phyloP scores from a whole-genome alignment of 2,797 vertebrate species.

The Podarcis lilfordi region DNA sequence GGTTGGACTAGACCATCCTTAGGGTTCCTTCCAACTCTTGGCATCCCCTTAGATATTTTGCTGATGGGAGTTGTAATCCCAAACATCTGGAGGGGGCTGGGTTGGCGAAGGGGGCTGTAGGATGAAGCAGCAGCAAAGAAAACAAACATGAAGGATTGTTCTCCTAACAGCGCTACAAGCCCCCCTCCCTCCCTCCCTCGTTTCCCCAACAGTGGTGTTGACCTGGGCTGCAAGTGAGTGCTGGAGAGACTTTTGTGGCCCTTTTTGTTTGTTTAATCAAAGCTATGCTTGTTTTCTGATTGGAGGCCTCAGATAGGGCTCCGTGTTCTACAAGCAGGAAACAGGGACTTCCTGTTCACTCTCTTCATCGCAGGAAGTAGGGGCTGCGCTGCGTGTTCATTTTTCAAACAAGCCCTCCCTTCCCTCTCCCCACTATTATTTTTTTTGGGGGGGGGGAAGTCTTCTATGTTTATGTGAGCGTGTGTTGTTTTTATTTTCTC shows the following conservation, averaged over 20 bases:
- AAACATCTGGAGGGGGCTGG: no score
- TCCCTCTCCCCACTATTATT: not conserved
- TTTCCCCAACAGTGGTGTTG: conserved; percentile 23
- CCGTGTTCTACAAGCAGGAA: conserved; percentile 91
- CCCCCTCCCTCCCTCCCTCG: not conserved
- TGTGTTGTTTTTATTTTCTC: conserved; percentile 14
- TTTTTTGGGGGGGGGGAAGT: not conserved
- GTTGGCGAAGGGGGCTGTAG: no score
- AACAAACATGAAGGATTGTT: not conserved
- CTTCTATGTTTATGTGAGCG: not conserved
- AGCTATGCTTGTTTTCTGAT: conserved; percentile 82
- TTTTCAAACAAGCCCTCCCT: conserved; percentile 13
- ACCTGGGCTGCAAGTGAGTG: conserved; percentile 28
- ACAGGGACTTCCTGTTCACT: conserved; percentile 80
- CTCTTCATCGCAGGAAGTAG: conserved; percentile 69
- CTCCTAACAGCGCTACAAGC: not conserved
- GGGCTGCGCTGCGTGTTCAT: conserved; percentile 68
- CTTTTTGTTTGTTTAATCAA: conserved; percentile 69
- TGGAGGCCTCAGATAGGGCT: conserved; percentile 84
- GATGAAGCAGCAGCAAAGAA: rapidly evolving
- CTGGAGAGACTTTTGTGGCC: conserved; percentile 37
- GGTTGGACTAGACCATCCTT: no score
- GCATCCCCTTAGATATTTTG: no score
- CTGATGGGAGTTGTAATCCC: no score
- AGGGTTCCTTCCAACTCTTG: no score